Evolutionary conservation across 2,113 vertebrate species (phyloP), one percentile per base, ranked within the genome.

Genomic region (Coracopsis vasa): DNA sequence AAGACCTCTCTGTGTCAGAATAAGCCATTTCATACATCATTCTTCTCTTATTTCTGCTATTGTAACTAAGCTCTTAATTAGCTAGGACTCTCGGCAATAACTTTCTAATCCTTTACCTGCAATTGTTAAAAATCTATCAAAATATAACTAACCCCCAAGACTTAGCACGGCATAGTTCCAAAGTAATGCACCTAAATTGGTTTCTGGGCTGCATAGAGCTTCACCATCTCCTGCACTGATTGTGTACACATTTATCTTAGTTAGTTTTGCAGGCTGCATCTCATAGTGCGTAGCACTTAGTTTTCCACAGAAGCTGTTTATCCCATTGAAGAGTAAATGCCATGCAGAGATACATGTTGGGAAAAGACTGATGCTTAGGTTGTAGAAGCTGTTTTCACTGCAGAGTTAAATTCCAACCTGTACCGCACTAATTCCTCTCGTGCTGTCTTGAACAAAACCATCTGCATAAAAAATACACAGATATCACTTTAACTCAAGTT

Each of bases 1-100:
- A 50, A 27, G 47, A 91, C 29, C 31, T 85, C 53, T 80, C 51
- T 93, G 50, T 89, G 90, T 81, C 69, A 74, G 60, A 87, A 23
- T 42, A 93, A 91, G 42, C 31, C 65, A 81, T 62, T 91, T 78
- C 23, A 47, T 42, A 74, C 8, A 24, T n/a, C 37, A 62, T 73
- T 37, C 25, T 74, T 58, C 64, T 78, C 31, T 61, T 88, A 62
- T 31, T 72, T 94, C 69, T 74, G 16, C 23, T 89, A 31, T 53
- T 50, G n/a, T 66, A 81, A 45, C 45, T 78, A 78, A 74, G 41
- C 42, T 78, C 23, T 89, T 84, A 70, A 71, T 84, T 67, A 84
- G 25, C 16, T 58, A 62, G 13, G 29, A 62, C 23, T 74, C 54
- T 74, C 51, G 71, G 69, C 69, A 81, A 18, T 67, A 66, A 80